Evolutionary conservation across 2,888 invertebrate species (phyloP), one percentile per base, ranked within the genome.

Genomic region (Chloroclystis v-ata): DNA sequence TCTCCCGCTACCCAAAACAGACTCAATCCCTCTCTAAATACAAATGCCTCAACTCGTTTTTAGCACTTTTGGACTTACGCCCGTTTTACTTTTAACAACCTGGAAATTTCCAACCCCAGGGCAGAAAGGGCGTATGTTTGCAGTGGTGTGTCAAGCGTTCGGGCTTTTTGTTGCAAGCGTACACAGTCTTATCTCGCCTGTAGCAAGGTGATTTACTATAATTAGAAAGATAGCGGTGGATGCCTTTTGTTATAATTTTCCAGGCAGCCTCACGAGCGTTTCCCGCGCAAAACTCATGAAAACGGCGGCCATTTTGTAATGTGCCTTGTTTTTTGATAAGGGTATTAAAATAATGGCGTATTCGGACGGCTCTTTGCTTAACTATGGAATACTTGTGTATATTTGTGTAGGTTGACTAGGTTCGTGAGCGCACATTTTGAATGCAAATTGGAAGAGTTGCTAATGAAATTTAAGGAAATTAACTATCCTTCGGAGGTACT

Each of bases 171-270:
- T 65, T 61, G 57, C 61, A 57, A 67, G 69, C 65, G 71, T 71
- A 69, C 68, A 75, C 72, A 73, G 78, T 72, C 81, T 86, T 87
- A 87, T 87, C 87, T 86, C 68, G 82, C 77, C 81, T 79, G 79
- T 85, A 82, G 85, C 82, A 82, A 86, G 86, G 85, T 86, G 86
- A 86, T 86, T 85, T 86, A 86, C 83, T 83, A 86, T 89, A 89
- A 89, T 89, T 88, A 88, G 85, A 85, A 82, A 89, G 89, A 89
- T 89, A 89, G 87, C 87, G 84, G 81, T 82, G 78, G 86, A 84
- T 82, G 85, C 84, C 86, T 86, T 84, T 87, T 87, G 86, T 86
- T 86, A 86, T 86, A 86, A 87, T 86, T 87, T 87, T 85, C 82
- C 84, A 81, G 85, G 80, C 82, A 72, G 78, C 77, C 77, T 79